phyloP scores from a whole-genome alignment of 2,797 vertebrate genomes.

The Psittacula echo region DNA sequence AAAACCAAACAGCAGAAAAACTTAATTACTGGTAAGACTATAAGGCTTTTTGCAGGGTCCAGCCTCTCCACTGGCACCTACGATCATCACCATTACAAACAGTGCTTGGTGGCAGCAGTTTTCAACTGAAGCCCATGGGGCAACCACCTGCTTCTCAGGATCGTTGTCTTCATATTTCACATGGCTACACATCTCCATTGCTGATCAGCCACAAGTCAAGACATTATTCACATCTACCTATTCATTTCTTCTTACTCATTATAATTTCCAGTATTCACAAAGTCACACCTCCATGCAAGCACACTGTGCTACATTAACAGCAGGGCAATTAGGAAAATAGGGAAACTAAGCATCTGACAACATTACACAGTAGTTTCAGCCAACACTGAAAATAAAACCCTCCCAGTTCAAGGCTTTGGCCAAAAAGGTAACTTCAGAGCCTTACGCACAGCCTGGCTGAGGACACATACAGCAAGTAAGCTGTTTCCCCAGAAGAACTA shows the following conservation, averaged over 20 bases:
- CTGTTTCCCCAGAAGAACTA: neutral
- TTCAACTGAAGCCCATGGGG: neutral
- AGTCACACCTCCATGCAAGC: neutral
- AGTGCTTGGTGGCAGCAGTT: neutral
- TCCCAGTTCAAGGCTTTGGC: neutral
- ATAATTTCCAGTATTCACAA: fast-evolving
- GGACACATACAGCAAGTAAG: neutral
- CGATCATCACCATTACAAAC: neutral
- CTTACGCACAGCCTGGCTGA: fast-evolving
- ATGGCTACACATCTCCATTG: neutral
- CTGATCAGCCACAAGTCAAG: neutral
- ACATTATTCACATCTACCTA: neutral
- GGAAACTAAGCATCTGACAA: neutral
- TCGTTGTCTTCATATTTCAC: neutral
- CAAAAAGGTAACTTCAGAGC: neutral
- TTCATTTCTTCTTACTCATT: neutral
- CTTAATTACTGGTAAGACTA: neutral
- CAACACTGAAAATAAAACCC: neutral
- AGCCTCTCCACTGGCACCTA: neutral
- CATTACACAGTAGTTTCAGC: neutral
- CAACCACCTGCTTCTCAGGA: neutral
- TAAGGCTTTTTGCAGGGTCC: neutral
- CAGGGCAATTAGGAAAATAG: neutral
- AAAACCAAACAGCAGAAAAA: neutral
- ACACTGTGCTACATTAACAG: neutral